Evolutionary conservation across 2,113 vertebrate species (phyloP).

Genomic region (Scartelaos histophorus): DNA sequence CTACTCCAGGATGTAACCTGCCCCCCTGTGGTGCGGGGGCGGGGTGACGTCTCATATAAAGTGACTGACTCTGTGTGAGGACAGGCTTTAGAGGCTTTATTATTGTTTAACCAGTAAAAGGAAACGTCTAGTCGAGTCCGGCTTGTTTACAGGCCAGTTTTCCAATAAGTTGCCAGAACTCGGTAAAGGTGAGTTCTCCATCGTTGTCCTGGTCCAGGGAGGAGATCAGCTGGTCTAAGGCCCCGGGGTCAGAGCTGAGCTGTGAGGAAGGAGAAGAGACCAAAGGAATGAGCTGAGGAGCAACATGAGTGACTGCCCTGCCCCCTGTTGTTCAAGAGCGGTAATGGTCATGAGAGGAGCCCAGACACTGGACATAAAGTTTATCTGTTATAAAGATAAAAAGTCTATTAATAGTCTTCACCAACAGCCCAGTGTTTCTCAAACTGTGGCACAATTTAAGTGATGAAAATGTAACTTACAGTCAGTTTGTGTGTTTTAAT

Average conservation of each 20-base stretch:
- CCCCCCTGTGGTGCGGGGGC: conserved; percentile 6
- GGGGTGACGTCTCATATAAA: conserved; percentile 26
- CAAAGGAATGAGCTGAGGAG: conserved; percentile 3
- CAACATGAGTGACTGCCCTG: conserved; percentile 24
- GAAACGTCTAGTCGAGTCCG: conserved; percentile 57
- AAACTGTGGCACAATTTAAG: no score
- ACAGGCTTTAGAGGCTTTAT: conserved; percentile 62
- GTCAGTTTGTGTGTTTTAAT: neutral
- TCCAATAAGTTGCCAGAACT: conserved; percentile 82
- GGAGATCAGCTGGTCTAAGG: conserved; percentile 72
- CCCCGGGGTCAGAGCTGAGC: conserved; percentile 64
- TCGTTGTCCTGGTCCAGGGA: conserved; percentile 76
- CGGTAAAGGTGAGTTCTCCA: conserved; percentile 77
- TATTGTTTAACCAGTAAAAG: conserved; percentile 56
- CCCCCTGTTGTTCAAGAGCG: conserved; percentile 54
- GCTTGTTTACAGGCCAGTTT: conserved; percentile 71
- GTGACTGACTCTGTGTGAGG: conserved; percentile 49
- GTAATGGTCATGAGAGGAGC: conserved; percentile 3
- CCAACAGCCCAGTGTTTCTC: neutral
- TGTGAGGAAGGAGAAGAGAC: conserved; percentile 48
- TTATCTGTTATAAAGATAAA: neutral
- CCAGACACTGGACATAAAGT: no score
- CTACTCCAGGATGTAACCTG: conserved; percentile 56
- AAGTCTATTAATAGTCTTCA: neutral
- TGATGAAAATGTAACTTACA: neutral